These are phyloP conservation scores for Pogonomyrmex californicus DNA, from an alignment of 1,140 invertebrate species.

Conservation along the genomic window DNA sequence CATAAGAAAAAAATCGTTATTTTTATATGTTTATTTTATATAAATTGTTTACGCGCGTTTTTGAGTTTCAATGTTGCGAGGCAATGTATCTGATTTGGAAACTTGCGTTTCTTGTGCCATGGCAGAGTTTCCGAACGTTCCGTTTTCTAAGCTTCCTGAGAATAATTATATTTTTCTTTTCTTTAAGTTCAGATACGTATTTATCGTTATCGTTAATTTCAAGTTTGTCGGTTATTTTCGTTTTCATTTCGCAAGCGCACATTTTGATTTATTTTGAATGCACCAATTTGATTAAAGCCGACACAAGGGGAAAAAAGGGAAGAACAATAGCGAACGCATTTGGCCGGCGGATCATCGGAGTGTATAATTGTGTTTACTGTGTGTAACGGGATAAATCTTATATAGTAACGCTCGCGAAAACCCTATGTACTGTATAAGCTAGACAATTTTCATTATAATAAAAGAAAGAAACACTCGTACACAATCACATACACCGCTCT, in stretches of 20 bases:
- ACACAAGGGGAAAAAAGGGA: neutral
- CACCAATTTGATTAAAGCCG: slow-evolving; percentile 79
- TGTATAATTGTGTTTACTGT: slow-evolving; percentile 72
- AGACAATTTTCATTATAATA: slow-evolving; percentile 79
- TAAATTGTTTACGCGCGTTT: slow-evolving; percentile 49
- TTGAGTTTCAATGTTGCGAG: slow-evolving; percentile 37
- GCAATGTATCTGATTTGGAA: neutral
- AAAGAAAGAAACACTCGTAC: slow-evolving; percentile 53
- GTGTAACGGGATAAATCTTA: slow-evolving; percentile 72
- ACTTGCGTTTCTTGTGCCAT: neutral
- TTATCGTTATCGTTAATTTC: slow-evolving; percentile 26
- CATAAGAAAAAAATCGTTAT: slow-evolving; percentile 46
- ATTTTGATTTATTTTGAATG: slow-evolving; percentile 70
- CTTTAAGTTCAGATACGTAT: neutral
- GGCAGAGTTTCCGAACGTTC: neutral
- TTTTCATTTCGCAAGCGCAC: slow-evolving; percentile 18
- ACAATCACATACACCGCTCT: slow-evolving; percentile 69
- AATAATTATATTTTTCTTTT: slow-evolving; percentile 19
- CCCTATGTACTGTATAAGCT: slow-evolving; percentile 77
- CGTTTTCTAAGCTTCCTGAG: neutral
- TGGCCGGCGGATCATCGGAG: slow-evolving; percentile 69
- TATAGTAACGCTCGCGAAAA: slow-evolving; percentile 74
- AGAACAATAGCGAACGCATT: slow-evolving; percentile 37
- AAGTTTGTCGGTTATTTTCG: slow-evolving; percentile 7
- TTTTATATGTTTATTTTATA: slow-evolving; percentile 61